Evolutionary conservation across 2,113 vertebrate species (phyloP).

Genomic region (Crocuta crocuta): DNA sequence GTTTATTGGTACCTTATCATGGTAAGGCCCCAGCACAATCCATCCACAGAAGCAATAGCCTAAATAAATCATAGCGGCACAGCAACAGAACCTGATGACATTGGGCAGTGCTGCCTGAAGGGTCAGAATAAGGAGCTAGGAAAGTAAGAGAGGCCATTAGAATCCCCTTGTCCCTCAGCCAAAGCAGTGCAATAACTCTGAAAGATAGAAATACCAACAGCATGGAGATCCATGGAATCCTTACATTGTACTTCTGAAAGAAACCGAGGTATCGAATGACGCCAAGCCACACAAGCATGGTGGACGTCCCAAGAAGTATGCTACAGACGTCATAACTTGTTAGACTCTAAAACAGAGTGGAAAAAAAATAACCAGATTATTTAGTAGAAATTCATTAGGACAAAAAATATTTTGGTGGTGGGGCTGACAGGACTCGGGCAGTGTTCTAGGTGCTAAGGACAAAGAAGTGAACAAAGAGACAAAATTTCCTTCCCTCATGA

Average conservation of each 20-base stretch:
- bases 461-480: not conserved
- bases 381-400: not conserved
- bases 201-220: slow-evolving; percentile 78
- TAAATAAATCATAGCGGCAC: slow-evolving; percentile 97
- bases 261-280: slow-evolving; percentile 96
- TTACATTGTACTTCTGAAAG: slow-evolving; percentile 98
- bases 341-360: slow-evolving; percentile 87
- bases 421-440: not conserved
- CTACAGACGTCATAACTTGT: slow-evolving; percentile 96
- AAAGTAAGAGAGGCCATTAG: slow-evolving; percentile 83
- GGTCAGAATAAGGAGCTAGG: slow-evolving; percentile 90
- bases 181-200: slow-evolving; percentile 51
- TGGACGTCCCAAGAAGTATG: slow-evolving; percentile 95
- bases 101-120: slow-evolving; percentile 94
- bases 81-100: slow-evolving; percentile 94
- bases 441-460: not conserved
- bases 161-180: slow-evolving; percentile 30
- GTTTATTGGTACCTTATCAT: slow-evolving; percentile 91
- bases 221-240: slow-evolving; percentile 72
- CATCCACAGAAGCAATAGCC: slow-evolving; percentile 99
- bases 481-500: not conserved
- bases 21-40: slow-evolving; percentile 97
- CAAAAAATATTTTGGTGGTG: not conserved
- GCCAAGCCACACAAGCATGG: slow-evolving; percentile 96
- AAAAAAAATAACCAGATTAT: not conserved